A percentile compares a stretch with the other conserved stretches of the same genome.
These are phyloP conservation scores for Phlogophora meticulosa DNA, from an alignment of 2,888 invertebrate species.

Conservation along the genomic window DNA sequence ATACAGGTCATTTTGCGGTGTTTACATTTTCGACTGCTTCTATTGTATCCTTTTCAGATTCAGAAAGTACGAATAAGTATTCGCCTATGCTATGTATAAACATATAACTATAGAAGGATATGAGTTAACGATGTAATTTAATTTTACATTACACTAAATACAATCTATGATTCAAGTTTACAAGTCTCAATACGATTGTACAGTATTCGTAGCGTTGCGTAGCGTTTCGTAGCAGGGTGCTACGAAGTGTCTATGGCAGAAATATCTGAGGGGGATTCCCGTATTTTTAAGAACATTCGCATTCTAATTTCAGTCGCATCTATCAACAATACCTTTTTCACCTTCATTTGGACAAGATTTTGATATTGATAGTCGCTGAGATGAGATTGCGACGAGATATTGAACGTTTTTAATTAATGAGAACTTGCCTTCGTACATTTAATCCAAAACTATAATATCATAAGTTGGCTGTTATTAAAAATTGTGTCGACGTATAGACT, in stretches of 20 bases:
- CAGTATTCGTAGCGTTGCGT: slow-evolving; percentile 40
- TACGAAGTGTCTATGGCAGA: slow-evolving; percentile 40
- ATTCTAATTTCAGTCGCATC: too few relatives aligned
- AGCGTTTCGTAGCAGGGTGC: slow-evolving; percentile 45
- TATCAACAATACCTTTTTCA: too few relatives aligned
- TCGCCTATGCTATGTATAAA: not conserved
- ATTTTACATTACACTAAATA: slow-evolving; percentile 2
- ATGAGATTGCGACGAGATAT: too few relatives aligned
- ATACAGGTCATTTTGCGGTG: slow-evolving; percentile 68
- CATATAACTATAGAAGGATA: slow-evolving; percentile 5
- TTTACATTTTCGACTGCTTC: slow-evolving; percentile 55
- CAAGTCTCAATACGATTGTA: slow-evolving; percentile 2
- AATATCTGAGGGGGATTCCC: too few relatives aligned
- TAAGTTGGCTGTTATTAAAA: slow-evolving; percentile 40
- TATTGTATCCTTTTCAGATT: slow-evolving; percentile 22
- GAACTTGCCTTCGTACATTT: too few relatives aligned
- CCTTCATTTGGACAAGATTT: too few relatives aligned
- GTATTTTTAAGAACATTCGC: too few relatives aligned
- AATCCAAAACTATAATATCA: slow-evolving; percentile 23
- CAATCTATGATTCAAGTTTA: not conserved
- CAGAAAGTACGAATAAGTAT: not conserved
- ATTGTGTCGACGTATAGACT: slow-evolving; percentile 19
- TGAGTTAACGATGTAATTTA: not conserved
- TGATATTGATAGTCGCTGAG: too few relatives aligned
- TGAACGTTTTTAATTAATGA: too few relatives aligned